A percentile compares a stretch with the other conserved stretches of the same genome.
These are phyloP conservation scores for Leptinotarsa rubiginosa DNA, from an alignment of 2,888 invertebrate species.

Conservation along the genomic window DNA sequence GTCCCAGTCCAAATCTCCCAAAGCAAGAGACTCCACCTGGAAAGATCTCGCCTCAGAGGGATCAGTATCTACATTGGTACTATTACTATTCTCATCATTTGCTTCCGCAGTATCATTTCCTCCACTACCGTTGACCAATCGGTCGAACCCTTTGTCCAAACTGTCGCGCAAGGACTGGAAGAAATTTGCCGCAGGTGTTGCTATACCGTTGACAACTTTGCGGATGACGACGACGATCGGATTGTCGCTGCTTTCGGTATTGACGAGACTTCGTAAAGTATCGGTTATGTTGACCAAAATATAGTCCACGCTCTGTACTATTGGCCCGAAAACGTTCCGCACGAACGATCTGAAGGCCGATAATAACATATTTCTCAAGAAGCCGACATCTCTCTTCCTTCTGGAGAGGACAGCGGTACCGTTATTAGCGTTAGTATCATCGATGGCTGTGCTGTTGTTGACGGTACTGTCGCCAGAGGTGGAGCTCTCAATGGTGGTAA, in stretches of 20 bases:
- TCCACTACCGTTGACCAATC: neutral
- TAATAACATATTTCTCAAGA: neutral
- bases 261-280: neutral
- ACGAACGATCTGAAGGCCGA: conserved; percentile 10
- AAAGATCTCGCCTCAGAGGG: neutral
- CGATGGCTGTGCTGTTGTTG: neutral
- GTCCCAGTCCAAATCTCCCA: neutral
- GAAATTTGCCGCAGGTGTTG: neutral
- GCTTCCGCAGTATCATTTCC: neutral
- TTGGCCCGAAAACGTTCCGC: neutral
- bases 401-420: neutral
- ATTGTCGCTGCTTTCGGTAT: neutral
- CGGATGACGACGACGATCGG: neutral
- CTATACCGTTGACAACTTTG: neutral
- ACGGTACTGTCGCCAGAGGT: neutral
- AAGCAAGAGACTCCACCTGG: neutral
- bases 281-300: neutral
- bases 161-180: neutral
- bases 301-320: neutral
- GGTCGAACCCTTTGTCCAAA: neutral
- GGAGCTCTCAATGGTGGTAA: neutral
- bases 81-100: neutral
- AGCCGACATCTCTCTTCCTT: neutral
- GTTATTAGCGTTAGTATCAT: neutral
- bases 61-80: neutral